Percentiles rank a stretch among this genome's conserved stretches.
Evolutionary conservation across 1,140 invertebrate species (phyloP).

Genomic region (Papilio glaucus): DNA sequence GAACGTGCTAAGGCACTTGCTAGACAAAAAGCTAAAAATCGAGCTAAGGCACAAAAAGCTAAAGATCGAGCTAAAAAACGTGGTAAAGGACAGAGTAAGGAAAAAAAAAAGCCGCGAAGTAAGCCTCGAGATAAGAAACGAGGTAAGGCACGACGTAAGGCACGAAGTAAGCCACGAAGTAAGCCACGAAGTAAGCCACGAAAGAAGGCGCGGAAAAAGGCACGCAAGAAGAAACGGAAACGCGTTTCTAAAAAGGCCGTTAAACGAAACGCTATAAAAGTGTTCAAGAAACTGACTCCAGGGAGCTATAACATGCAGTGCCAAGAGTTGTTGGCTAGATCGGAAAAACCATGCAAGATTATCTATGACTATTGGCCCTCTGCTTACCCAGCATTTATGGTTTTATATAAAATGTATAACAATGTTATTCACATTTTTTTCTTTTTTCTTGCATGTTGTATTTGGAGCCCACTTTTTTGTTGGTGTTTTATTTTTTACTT

Average conservation of each 20-base stretch:
- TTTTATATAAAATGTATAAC: slow-evolving; percentile 32
- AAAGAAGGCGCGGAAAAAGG: too few species aligned
- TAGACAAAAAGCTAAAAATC: slow-evolving; percentile 1
- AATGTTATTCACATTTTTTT: slow-evolving; percentile 37
- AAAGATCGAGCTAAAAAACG: neutral
- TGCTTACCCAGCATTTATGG: slow-evolving; percentile 36
- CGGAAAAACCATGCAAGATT: slow-evolving; percentile 29
- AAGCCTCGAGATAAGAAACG: too few species aligned
- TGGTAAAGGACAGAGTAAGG: neutral
- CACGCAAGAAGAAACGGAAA: neutral
- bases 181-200: too few species aligned
- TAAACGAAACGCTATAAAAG: neutral
- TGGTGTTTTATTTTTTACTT: slow-evolving; percentile 32
- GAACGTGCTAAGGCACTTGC: neutral
- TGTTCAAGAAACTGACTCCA: neutral
- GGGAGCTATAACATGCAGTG: neutral
- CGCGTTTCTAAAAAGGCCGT: slow-evolving; percentile 6
- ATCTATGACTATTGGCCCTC: slow-evolving; percentile 38
- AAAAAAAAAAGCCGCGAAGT: slow-evolving; percentile 10
- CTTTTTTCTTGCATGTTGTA: slow-evolving; percentile 40
- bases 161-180: too few species aligned
- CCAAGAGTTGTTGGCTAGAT: slow-evolving; percentile 14
- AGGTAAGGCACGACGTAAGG: too few species aligned
- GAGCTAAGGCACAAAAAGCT: neutral
- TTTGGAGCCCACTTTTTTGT: slow-evolving; percentile 43